Percentiles rank a stretch among this genome's conserved stretches.
Conservation (phyloP, 1,140 invertebrate genomes). For the Eriocheir sinensis region DNA sequence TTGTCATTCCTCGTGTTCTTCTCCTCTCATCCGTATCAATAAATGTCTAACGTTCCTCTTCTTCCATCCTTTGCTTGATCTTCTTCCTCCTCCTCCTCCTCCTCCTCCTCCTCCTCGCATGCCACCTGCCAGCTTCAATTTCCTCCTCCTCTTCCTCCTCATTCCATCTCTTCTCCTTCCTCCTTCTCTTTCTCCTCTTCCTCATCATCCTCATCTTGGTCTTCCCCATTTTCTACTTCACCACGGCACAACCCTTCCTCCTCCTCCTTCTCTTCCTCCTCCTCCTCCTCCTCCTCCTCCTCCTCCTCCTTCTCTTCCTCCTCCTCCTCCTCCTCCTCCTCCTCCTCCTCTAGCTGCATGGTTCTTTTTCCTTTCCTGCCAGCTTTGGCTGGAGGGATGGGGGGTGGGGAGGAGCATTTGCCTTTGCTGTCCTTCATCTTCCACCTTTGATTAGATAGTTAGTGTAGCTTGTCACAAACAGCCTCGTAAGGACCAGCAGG, state of each 20-base stretch:
- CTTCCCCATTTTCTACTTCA: background rate
- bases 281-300: background rate
- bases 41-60: no score
- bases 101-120: conserved; percentile 18
- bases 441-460: no score
- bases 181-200: background rate
- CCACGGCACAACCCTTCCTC: background rate
- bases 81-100: background rate
- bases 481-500: no score
- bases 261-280: conserved; percentile 13
- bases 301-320: background rate
- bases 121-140: no score
- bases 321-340: background rate
- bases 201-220: background rate
- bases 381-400: no score
- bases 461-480: no score
- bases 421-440: no score
- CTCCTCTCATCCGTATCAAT: no score
- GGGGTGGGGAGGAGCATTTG: no score
- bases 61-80: background rate
- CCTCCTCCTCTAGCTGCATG: conserved; percentile 4
- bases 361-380: no score
- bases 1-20: background rate
- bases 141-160: background rate
- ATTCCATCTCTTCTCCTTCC: no score